Conservation (phyloP, 2,113 vertebrate genomes). For the Cynocephalus volans region DNA sequence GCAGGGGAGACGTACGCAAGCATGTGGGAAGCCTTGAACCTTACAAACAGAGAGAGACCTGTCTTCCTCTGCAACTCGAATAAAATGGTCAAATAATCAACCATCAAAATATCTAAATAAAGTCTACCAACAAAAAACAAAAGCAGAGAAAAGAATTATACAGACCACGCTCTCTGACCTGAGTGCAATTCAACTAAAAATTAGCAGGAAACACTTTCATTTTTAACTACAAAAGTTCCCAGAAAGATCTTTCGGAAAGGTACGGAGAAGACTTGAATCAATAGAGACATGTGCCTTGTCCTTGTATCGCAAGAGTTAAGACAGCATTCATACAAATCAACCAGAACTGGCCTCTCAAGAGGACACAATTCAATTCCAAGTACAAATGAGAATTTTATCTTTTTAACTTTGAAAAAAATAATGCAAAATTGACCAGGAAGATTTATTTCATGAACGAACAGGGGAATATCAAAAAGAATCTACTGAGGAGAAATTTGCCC, state of each 20-base stretch:
- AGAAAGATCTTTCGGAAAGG: not conserved
- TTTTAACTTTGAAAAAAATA: slow-evolving; percentile 7
- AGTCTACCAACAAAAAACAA: not conserved
- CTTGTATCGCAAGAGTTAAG: not conserved
- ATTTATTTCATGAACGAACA: not conserved
- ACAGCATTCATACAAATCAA: not conserved
- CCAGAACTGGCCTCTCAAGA: not conserved
- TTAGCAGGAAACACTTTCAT: not conserved
- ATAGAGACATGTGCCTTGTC: not conserved
- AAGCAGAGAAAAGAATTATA: not conserved
- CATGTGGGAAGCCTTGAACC: too few species aligned
- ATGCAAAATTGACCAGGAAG: not conserved
- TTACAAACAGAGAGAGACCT: too few species aligned
- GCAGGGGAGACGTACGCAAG: too few species aligned
- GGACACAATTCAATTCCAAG: not conserved
- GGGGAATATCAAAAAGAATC: not conserved
- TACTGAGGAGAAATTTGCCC: not conserved
- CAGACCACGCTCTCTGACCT: not conserved
- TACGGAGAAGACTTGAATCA: not conserved
- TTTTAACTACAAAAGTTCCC: slow-evolving; percentile 22
- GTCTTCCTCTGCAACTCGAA: not conserved
- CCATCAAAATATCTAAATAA: not conserved
- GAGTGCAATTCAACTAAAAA: not conserved
- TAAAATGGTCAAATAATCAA: not conserved
- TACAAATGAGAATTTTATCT: not conserved